phyloP scores from a whole-genome alignment of 2,113 vertebrate species.

The Catharus bicknelli region DNA sequence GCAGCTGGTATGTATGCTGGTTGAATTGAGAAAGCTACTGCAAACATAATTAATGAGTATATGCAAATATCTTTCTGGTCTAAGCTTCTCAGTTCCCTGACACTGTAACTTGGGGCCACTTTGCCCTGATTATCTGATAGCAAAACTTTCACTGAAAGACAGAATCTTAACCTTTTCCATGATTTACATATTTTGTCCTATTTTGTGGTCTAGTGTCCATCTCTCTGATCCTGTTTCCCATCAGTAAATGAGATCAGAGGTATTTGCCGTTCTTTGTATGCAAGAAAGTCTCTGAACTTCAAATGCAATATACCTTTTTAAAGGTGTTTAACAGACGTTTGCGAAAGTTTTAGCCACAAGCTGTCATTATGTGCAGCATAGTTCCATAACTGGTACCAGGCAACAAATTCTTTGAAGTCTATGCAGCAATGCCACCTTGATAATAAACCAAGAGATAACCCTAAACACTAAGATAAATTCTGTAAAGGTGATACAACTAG shows the following conservation, averaged over 20 bases:
- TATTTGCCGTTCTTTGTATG: not conserved
- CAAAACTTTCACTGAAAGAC: not conserved
- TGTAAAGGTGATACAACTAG: not conserved
- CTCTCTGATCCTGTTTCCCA: not conserved
- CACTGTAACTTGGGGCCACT: rapidly evolving
- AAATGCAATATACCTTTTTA: not conserved
- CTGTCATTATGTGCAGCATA: not conserved
- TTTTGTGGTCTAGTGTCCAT: not conserved
- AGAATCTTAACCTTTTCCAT: not conserved
- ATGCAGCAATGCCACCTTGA: not conserved
- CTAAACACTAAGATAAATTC: not conserved
- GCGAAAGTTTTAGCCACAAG: not conserved
- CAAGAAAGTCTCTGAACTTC: not conserved
- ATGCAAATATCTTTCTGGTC: not conserved
- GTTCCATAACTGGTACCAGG: not conserved
- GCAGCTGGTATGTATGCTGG: not conserved
- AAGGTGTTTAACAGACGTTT: not conserved
- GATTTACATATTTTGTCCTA: not conserved
- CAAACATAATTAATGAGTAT: not conserved
- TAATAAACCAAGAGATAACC: not conserved
- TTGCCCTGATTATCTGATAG: not conserved
- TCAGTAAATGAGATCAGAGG: not conserved
- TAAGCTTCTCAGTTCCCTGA: not conserved
- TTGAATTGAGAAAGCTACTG: not conserved
- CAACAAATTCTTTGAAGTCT: not conserved